These are phyloP conservation scores for Petrolisthes manimaculis DNA, from an alignment of 2,888 invertebrate species.

Conservation along the genomic window DNA sequence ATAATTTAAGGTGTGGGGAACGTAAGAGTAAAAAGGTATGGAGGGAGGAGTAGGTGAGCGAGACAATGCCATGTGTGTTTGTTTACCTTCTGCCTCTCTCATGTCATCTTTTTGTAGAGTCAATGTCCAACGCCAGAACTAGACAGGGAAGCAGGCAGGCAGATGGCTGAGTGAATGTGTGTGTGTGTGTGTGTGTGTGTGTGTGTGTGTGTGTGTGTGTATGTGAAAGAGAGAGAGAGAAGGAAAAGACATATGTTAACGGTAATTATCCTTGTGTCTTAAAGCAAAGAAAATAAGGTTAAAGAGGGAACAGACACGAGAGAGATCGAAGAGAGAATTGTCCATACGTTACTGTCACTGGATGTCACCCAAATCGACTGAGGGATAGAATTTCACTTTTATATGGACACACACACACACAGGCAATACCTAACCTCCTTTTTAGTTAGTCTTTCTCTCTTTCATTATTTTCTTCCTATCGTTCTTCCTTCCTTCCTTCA, in stretches of 20 bases:
- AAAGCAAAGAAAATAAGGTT: no score
- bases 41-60: no score
- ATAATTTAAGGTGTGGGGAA: no score
- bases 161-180: background rate
- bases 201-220: no score
- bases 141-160: no score
- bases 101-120: background rate
- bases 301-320: background rate
- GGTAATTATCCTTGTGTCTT: no score
- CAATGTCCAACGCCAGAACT: background rate
- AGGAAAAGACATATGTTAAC: no score
- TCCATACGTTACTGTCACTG: slow-evolving; percentile 13
- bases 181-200: background rate
- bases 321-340: background rate
- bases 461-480: background rate
- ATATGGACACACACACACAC: no score
- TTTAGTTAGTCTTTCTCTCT: no score
- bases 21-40: no score
- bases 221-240: no score
- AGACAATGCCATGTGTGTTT: background rate
- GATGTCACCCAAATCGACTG: slow-evolving; percentile 1
- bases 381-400: slow-evolving; percentile 15
- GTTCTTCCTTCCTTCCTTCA: background rate
- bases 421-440: no score
- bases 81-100: background rate